Base-by-base conservation (phyloP, 2,888 invertebrate species). In the Hypercompe scribonia region DNA sequence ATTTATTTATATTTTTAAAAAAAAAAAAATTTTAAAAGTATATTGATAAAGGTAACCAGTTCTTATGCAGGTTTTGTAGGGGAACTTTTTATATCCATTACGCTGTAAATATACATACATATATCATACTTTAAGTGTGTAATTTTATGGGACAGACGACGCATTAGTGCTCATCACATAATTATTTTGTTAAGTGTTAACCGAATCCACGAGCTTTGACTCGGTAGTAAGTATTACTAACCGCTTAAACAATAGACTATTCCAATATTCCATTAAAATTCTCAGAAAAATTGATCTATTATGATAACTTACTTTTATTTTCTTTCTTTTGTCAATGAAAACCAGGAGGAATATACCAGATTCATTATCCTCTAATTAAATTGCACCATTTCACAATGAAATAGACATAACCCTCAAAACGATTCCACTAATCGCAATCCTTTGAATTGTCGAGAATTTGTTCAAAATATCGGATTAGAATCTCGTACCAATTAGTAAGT, bases 401-500 rank as follows among this genome's bases (percentile, higher is more conserved):
- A 72, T 5, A 65, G 68, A 68, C 54, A n/a, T 24, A 68, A 68
- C 54, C 66, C 66, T 28, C 73, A 83, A 64, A 80, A 81, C 81
- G 78, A 81, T 80, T 78, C 81, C 76, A 68, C 65, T 79, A 86
- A 85, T 85, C 81, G 79, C 84, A 88, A 89, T 87, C 87, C 86
- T 87, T 86, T 80, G 78, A 75, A 80, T 81, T 61, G 71, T 66
- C 65, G 69, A 79, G 79, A 85, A 87, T 90, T 88, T 82, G 82
- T 81, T 86, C 83, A 87, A 87, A 88, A 86, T 81, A 85, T 84
- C 84, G 79, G 80, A 85, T 86, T 87, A 88, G 89, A 87, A 87
- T 88, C 82, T 85, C 86, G 88, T 90, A 92, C 91, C 94, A 94
- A 94, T 94, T 94, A 94, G 94, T 93, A 93, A 93, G 88, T 79